A percentile compares a stretch with the other conserved stretches of the same genome.
Conservation (phyloP, 1,140 invertebrate species). For the Heliothis subflexa region DNA sequence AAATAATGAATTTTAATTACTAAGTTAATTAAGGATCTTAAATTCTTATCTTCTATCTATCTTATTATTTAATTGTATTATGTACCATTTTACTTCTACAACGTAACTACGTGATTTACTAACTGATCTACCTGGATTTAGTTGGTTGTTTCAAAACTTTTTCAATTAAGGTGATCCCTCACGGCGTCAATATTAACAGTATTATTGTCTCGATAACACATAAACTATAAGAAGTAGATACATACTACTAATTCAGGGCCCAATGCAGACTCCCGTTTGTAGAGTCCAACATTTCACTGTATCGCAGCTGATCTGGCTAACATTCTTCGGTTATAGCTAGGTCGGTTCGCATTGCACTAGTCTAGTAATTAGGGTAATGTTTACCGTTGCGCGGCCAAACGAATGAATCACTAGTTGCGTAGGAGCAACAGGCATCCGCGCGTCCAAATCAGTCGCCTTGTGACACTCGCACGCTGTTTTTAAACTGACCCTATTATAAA, state of each 20-base stretch:
- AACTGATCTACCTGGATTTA: too few species aligned
- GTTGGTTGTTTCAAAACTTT: too few species aligned
- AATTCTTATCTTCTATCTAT: neutral
- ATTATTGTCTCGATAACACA: too few species aligned
- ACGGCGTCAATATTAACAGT: too few species aligned
- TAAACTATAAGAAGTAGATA: neutral
- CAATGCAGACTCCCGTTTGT: neutral
- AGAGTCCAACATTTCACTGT: neutral
- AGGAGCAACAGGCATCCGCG: conserved; percentile 60
- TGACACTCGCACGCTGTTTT: conserved; percentile 61
- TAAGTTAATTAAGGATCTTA: neutral
- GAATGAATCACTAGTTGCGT: conserved; percentile 78
- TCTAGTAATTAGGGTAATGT: conserved; percentile 80
- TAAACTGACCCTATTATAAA: conserved; percentile 73
- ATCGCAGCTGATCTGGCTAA: conserved; percentile 34
- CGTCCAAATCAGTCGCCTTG: conserved; percentile 68
- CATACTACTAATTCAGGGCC: neutral
- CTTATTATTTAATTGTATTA: neutral
- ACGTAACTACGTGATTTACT: too few species aligned
- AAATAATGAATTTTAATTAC: neutral
- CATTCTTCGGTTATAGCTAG: conserved; percentile 39
- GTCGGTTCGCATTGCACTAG: conserved; percentile 58
- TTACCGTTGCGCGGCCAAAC: conserved; percentile 77
- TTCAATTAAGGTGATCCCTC: too few species aligned
- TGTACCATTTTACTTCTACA: too few species aligned